Conservation (phyloP, 2,888 invertebrate species). For the Hipparchia semele region DNA sequence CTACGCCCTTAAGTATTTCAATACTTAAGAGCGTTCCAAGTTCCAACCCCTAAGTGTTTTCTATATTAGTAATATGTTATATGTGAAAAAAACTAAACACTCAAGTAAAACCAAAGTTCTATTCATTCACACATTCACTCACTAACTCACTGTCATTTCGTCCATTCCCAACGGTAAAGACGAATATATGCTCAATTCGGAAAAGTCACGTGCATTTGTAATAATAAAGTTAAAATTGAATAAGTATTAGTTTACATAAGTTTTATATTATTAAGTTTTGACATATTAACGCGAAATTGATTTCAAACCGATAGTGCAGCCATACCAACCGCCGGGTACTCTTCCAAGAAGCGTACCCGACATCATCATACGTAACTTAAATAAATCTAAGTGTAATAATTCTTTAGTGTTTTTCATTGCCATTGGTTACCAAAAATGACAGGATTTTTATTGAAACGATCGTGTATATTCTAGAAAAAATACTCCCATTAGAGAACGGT, state of each 20-base stretch:
- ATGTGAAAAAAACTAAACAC: no score
- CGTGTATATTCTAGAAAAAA: conserved; percentile 79
- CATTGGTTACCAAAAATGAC: conserved; percentile 83
- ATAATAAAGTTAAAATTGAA: no score
- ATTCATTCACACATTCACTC: background rate
- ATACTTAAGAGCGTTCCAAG: no score
- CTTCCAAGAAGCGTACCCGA: conserved; percentile 68
- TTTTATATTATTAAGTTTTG: background rate
- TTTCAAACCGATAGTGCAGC: conserved; percentile 15
- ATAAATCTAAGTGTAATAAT: conserved; percentile 69
- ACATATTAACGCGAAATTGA: background rate
- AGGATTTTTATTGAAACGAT: conserved; percentile 78
- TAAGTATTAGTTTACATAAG: conserved; percentile 7
- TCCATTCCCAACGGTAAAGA: conserved; percentile 3
- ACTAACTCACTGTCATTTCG: background rate
- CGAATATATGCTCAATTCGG: background rate
- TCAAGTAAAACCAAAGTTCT: no score
- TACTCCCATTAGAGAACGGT: conserved; percentile 73
- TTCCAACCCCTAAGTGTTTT: no score
- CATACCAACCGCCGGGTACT: conserved; percentile 48
- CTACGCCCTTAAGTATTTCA: no score
- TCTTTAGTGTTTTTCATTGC: conserved; percentile 76
- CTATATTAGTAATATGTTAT: no score
- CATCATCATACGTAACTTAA: conserved; percentile 74
- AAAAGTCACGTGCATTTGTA: conserved; percentile 2